Conservation (phyloP, 1,140 invertebrate genomes). For the Drosophila yakuba region DNA sequence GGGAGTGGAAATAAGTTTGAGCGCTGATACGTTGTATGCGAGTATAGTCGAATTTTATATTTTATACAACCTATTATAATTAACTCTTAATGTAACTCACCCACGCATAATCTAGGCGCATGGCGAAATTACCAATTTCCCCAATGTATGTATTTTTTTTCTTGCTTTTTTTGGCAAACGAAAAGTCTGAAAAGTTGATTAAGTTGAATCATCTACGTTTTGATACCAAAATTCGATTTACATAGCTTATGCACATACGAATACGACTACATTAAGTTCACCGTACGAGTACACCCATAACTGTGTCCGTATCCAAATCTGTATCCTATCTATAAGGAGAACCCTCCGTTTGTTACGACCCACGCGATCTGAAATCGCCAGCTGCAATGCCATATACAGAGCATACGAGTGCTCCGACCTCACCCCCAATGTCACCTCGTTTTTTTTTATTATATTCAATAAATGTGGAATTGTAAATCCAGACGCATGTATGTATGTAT, state of each 20-base stretch:
- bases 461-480: conserved; percentile 46
- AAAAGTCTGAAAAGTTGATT: conserved; percentile 54
- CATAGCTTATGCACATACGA: conserved; percentile 35
- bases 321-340: conserved; percentile 35
- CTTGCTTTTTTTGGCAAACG: conserved; percentile 49
- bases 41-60: conserved; percentile 59
- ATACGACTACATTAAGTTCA: conserved; percentile 35
- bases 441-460: conserved; percentile 46
- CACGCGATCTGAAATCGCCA: conserved; percentile 19
- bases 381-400: conserved; percentile 29
- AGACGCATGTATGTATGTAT: background rate
- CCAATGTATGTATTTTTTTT: conserved; percentile 15
- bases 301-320: conserved; percentile 17
- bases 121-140: conserved; percentile 9
- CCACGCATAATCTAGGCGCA: conserved; percentile 1
- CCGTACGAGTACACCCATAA: conserved; percentile 18
- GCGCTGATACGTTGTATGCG: conserved; percentile 28
- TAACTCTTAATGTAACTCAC: conserved; percentile 41
- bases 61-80: conserved; percentile 53
- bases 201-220: conserved; percentile 51
- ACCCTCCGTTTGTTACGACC: conserved; percentile 37
- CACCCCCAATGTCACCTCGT: conserved; percentile 42
- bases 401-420: conserved; percentile 12
- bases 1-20: background rate
- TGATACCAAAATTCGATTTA: conserved; percentile 73